These are phyloP conservation scores for Zaprionus gabonicus DNA, from an alignment of 1,140 invertebrate species.

Conservation along the genomic window DNA sequence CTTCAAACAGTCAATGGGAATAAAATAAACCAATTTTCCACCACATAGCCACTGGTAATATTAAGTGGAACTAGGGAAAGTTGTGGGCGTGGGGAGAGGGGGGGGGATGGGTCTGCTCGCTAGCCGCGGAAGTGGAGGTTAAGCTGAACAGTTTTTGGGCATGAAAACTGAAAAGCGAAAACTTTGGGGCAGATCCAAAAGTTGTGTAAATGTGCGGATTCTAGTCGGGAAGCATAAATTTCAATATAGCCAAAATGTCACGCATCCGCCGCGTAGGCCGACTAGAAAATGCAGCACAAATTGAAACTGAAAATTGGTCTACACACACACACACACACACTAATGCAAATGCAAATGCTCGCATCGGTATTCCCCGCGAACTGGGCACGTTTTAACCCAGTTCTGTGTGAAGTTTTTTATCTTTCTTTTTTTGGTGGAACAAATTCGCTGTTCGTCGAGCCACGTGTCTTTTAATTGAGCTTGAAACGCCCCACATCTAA, in stretches of 20 bases:
- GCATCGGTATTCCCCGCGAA: not conserved
- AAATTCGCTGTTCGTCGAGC: slow-evolving; percentile 43
- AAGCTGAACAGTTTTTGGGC: slow-evolving; percentile 54
- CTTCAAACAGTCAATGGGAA: slow-evolving; percentile 59
- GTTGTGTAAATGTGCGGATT: slow-evolving; percentile 70
- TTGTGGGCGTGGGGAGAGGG: not conserved
- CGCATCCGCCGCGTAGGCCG: slow-evolving; percentile 54
- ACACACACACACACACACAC: not conserved
- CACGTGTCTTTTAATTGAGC: slow-evolving; percentile 74
- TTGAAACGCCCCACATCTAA: slow-evolving; percentile 65
- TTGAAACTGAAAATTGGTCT: slow-evolving; percentile 69
- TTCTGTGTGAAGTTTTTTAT: slow-evolving; percentile 24
- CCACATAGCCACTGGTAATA: slow-evolving; percentile 64
- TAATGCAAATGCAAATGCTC: not conserved
- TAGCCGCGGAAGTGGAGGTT: slow-evolving; percentile 51
- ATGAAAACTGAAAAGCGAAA: slow-evolving; percentile 51
- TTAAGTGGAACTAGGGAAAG: not conserved
- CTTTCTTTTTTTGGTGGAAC: slow-evolving; percentile 8
- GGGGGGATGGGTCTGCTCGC: not conserved
- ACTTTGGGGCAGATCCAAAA: slow-evolving; percentile 56
- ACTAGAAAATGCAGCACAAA: slow-evolving; percentile 54
- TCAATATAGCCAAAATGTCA: slow-evolving; percentile 73
- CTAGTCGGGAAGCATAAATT: slow-evolving; percentile 75
- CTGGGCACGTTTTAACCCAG: slow-evolving; percentile 72
- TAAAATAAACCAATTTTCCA: slow-evolving; percentile 79